Percentiles rank a stretch among this genome's conserved stretches.
Evolutionary conservation across 2,888 invertebrate genomes (phyloP).

Genomic region (Caenorhabditis japonica): DNA sequence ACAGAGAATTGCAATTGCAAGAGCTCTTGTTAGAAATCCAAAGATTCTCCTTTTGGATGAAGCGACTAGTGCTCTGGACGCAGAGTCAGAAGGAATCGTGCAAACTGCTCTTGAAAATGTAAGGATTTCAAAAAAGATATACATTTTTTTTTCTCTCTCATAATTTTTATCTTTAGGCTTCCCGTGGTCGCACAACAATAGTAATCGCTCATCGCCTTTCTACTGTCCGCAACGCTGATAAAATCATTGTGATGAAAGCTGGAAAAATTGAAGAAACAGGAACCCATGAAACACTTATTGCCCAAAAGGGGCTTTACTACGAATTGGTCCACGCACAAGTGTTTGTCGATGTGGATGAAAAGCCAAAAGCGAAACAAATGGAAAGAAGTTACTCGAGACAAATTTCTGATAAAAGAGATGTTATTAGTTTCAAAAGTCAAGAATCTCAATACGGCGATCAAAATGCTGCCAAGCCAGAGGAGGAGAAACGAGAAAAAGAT

Average conservation of each 20-base stretch:
- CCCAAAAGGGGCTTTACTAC: conserved; percentile 82
- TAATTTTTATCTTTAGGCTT: conserved; percentile 48
- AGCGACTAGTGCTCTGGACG: conserved; percentile 69
- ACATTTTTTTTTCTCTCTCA: neutral
- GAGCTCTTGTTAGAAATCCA: conserved; percentile 68
- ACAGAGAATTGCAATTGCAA: conserved; percentile 79
- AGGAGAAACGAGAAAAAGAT: conserved; percentile 47
- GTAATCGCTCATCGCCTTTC: conserved; percentile 80
- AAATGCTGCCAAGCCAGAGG: conserved; percentile 6
- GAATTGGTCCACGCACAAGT: conserved; percentile 78
- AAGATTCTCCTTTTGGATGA: conserved; percentile 69
- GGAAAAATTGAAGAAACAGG: conserved; percentile 79
- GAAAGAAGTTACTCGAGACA: conserved; percentile 32
- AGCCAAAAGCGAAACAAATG: conserved; percentile 14
- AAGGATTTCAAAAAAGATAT: neutral
- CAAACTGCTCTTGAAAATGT: conserved; percentile 69
- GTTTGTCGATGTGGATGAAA: conserved; percentile 66
- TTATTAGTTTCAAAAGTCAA: conserved; percentile 32
- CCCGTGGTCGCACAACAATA: conserved; percentile 78
- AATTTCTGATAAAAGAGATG: conserved; percentile 30
- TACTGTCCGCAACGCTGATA: conserved; percentile 80
- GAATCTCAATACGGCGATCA: conserved; percentile 23
- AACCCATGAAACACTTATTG: conserved; percentile 83
- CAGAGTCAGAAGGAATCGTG: conserved; percentile 66
- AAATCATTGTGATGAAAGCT: conserved; percentile 79